Base-by-base conservation (phyloP, 2,888 invertebrate genomes). In the Eupithecia dodoneata region DNA sequence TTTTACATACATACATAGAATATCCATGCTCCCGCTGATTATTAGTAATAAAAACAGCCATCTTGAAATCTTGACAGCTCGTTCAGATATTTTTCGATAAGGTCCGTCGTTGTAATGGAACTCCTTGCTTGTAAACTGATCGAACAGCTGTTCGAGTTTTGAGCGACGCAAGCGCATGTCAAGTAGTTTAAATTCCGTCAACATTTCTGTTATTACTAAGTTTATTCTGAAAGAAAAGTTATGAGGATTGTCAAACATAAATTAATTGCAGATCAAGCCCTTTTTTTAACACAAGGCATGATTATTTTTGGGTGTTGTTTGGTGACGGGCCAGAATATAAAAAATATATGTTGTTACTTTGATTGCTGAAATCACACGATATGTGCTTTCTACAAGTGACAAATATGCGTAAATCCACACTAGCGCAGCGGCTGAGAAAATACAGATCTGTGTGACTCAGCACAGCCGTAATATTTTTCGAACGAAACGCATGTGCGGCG, bases 141-240 rank as follows among this genome's bases (percentile, higher is more conserved):
- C 75, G 12, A 81, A 76, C 73, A 91, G 81, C 73, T 85, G 76
- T 44, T 79, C 83, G 12, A 91, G 81, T 44, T 78, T 74, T 63
- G 84, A 63, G 18, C 90, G 88, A 30, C 86, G 87, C 13, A 85
- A 80, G 59, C 81, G 77, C 77, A 91, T 84, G 83, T 91, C 87
- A 30, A 89, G 74, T 55, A 90, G 86, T 82, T 86, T 87, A n/a
- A 87, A 73, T 5, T 85, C 85, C n/a, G 82, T 81, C 67, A 88
- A 77, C 73, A 87, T 63, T 85, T 92, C 91, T 4, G 90, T 89
- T 52, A 73, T 44, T 49, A 67, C 52, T 71, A 49, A 63, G 49
- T 72, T 75, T 49, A 47, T 55, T 41, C n/a, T 47, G 9, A 59
- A 47, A 69, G 6, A 47, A 69, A 18, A 47, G 5, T n/a, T 15